Evolutionary conservation across 2,113 vertebrate species (phyloP).

Genomic region (Melospiza georgiana): DNA sequence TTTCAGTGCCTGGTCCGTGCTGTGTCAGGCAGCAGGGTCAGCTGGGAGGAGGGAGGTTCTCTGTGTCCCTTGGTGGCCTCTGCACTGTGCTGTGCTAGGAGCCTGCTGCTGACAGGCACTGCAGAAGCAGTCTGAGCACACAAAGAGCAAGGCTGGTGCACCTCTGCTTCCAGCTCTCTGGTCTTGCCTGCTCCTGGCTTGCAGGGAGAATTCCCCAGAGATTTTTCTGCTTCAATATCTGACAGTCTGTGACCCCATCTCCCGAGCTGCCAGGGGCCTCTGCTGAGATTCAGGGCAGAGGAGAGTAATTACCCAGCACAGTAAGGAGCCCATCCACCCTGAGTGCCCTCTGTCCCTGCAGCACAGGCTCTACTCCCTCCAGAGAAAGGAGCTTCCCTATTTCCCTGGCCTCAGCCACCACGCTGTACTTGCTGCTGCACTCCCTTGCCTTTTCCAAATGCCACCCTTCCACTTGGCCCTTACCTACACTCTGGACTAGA

Average conservation of each 20-base stretch:
- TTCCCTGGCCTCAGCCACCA: neutral
- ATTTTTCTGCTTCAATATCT: neutral
- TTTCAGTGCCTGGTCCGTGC: neutral
- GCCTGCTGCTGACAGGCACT: neutral
- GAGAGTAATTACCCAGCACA: neutral
- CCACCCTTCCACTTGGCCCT: neutral
- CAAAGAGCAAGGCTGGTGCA: neutral
- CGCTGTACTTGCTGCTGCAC: accelerated
- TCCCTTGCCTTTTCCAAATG: neutral
- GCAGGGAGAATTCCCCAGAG: neutral
- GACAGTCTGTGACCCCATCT: neutral
- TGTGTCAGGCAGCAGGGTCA: neutral
- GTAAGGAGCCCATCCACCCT: accelerated
- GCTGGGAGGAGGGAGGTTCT: neutral
- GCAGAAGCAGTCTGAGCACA: accelerated
- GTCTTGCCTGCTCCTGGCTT: neutral
- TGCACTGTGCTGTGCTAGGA: neutral
- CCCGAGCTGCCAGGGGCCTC: neutral
- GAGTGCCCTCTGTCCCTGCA: neutral
- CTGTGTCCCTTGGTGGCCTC: neutral
- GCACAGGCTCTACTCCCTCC: neutral
- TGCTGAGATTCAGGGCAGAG: neutral
- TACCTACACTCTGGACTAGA: neutral
- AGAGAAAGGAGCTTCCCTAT: no score
- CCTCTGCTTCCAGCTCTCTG: neutral